A percentile compares a stretch with the other conserved stretches of the same genome.
phyloP scores from a whole-genome alignment of 2,113 vertebrate species.

The Brachirus orientalis region DNA sequence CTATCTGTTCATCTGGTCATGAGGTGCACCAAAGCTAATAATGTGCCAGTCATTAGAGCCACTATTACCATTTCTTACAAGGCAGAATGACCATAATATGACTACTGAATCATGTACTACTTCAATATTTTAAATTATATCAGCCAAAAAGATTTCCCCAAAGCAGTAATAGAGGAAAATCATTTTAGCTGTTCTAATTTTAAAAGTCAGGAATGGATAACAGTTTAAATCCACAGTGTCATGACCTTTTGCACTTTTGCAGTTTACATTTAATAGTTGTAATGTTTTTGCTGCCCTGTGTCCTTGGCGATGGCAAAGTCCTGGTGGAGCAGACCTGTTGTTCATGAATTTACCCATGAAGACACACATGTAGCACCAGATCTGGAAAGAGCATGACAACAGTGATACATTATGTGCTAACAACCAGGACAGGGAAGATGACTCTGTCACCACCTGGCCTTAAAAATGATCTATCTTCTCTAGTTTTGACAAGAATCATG shows the following conservation, averaged over 20 bases:
- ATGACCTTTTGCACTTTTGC: background rate
- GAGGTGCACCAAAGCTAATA: background rate
- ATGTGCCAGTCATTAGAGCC: background rate
- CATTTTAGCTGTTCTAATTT: slow-evolving; percentile 1
- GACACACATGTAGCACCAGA: slow-evolving; percentile 5
- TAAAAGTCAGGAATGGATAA: background rate
- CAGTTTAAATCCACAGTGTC: background rate
- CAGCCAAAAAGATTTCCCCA: background rate
- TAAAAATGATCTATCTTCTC: slow-evolving; percentile 49
- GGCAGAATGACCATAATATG: background rate
- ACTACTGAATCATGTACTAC: background rate
- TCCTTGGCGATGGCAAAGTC: slow-evolving; percentile 9
- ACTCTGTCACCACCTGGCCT: slow-evolving; percentile 30
- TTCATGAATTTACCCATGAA: slow-evolving; percentile 21
- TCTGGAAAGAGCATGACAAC: slow-evolving; percentile 1
- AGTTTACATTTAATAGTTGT: background rate
- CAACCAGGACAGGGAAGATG: slow-evolving; percentile 37
- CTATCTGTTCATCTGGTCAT: slow-evolving; percentile 7
- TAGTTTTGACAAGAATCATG: slow-evolving; percentile 42
- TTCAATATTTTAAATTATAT: background rate
- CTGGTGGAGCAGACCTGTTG: background rate
- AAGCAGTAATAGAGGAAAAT: background rate
- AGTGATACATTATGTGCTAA: slow-evolving; percentile 54
- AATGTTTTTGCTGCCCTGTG: background rate
- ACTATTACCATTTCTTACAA: background rate